These are phyloP conservation scores for Porites rus DNA, from an alignment of 92 coral and sea anemone species.

Conservation along the genomic window DNA sequence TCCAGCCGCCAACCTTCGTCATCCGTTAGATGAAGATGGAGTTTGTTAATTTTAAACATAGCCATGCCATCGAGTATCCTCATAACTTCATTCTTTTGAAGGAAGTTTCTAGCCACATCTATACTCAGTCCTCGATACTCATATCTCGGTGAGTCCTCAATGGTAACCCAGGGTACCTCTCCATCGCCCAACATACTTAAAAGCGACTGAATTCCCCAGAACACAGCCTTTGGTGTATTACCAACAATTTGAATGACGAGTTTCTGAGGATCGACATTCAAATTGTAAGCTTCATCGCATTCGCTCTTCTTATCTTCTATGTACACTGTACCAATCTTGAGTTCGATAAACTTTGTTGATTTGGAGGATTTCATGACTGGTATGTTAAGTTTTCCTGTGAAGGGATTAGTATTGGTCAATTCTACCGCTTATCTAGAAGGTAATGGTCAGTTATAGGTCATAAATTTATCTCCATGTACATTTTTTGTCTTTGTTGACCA, in stretches of 20 bases:
- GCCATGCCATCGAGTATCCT: constrained; percentile 41
- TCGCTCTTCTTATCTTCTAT: constrained; percentile 15
- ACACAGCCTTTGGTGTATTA: constrained; percentile 66
- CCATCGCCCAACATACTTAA: constrained; percentile 60
- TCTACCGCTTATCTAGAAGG: too few species aligned
- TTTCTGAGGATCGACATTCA: constrained; percentile 64
- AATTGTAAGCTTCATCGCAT: constrained; percentile 75
- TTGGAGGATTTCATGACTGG: not conserved
- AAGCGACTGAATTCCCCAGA: constrained; percentile 74
- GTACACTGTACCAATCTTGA: constrained; percentile 58
- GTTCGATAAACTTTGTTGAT: constrained; percentile 28
- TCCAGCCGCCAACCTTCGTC: constrained; percentile 92
- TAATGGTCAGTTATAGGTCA: too few species aligned
- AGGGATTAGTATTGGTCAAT: not conserved
- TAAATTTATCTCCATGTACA: too few species aligned
- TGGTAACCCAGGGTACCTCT: constrained; percentile 66
- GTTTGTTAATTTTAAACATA: constrained; percentile 74
- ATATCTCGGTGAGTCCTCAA: constrained; percentile 59
- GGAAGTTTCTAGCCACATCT: constrained; percentile 89
- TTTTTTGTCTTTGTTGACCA: too few species aligned
- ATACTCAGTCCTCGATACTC: constrained; percentile 57
- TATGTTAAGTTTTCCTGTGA: constrained; percentile 21
- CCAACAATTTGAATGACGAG: constrained; percentile 72
- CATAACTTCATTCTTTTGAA: constrained; percentile 73
- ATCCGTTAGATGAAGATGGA: constrained; percentile 84